A percentile compares a stretch with the other conserved stretches of the same genome.
Conservation (phyloP, 2,113 vertebrate genomes). For the Etia nguti region DNA sequence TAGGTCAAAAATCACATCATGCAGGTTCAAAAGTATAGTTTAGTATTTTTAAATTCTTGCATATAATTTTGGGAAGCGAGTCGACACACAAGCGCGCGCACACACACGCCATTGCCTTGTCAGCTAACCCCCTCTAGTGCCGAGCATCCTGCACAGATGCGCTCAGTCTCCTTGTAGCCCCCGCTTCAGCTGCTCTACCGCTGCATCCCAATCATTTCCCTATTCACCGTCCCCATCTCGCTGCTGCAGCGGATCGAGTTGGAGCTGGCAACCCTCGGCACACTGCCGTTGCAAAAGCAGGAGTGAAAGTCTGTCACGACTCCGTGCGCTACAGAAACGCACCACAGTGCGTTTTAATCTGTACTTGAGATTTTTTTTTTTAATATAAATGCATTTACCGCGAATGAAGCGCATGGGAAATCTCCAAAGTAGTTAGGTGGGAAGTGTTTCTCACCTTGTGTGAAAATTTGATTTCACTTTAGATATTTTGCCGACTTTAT, state of each 20-base stretch:
- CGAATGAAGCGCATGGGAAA: not conserved
- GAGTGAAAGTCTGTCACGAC: conserved; percentile 26
- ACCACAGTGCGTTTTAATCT: not conserved
- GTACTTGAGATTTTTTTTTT: not conserved
- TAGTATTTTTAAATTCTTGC: not conserved
- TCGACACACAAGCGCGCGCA: conserved; percentile 3
- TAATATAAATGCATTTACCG: not conserved
- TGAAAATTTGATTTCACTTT: not conserved
- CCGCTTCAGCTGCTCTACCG: conserved; percentile 28
- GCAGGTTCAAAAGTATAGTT: not conserved
- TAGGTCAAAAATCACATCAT: not conserved
- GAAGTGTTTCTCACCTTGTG: not conserved
- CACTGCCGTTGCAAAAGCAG: not conserved
- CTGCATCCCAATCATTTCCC: conserved; percentile 24
- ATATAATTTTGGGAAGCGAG: not conserved
- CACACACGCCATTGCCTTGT: conserved; percentile 69
- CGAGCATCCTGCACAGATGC: conserved; percentile 63
- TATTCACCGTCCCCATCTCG: not conserved
- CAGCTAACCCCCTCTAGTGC: conserved; percentile 89
- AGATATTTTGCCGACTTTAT: not conserved
- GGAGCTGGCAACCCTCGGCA: not conserved
- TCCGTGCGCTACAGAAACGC: conserved; percentile 15
- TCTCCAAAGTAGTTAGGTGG: conserved; percentile 33
- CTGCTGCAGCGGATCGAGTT: conserved; percentile 29
- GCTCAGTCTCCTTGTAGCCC: conserved; percentile 39